Conservation (phyloP, 1,140 invertebrate species). For the Musca domestica region DNA sequence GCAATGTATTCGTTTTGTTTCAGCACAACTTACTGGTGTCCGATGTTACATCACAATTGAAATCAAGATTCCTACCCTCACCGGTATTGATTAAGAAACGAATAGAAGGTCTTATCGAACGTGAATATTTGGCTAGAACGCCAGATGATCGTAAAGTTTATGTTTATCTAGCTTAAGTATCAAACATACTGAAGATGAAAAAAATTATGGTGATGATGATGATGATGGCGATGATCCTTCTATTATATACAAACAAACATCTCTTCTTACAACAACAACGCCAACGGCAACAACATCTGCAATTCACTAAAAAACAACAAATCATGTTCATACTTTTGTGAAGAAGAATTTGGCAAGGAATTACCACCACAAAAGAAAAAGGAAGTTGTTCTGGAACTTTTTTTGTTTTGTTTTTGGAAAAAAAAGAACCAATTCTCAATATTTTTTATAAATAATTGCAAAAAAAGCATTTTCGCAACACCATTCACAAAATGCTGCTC, state of each 20-base stretch:
- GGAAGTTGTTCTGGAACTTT: background rate
- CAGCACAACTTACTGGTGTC: constrained; percentile 92
- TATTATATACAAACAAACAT: background rate
- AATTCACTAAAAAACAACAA: no score
- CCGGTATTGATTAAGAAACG: constrained; percentile 98
- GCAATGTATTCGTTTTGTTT: constrained; percentile 23
- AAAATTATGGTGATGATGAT: no score
- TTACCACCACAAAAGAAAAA: no score
- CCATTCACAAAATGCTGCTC: no score
- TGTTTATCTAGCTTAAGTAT: constrained; percentile 80
- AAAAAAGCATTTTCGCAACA: no score
- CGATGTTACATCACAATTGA: constrained; percentile 96
- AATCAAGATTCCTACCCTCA: constrained; percentile 93
- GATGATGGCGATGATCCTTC: no score
- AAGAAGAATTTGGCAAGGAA: background rate
- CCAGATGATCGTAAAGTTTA: constrained; percentile 94
- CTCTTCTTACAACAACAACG: background rate
- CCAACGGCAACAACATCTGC: background rate
- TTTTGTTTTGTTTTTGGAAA: background rate
- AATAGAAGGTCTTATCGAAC: constrained; percentile 98
- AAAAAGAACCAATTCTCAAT: no score
- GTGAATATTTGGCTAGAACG: constrained; percentile 96
- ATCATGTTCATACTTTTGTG: background rate
- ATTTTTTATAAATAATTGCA: no score
- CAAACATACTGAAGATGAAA: background rate